A percentile compares a stretch with the other conserved stretches of the same genome.
Conservation (phyloP, 1,140 invertebrate genomes). For the Ostrea denselamellosa region DNA sequence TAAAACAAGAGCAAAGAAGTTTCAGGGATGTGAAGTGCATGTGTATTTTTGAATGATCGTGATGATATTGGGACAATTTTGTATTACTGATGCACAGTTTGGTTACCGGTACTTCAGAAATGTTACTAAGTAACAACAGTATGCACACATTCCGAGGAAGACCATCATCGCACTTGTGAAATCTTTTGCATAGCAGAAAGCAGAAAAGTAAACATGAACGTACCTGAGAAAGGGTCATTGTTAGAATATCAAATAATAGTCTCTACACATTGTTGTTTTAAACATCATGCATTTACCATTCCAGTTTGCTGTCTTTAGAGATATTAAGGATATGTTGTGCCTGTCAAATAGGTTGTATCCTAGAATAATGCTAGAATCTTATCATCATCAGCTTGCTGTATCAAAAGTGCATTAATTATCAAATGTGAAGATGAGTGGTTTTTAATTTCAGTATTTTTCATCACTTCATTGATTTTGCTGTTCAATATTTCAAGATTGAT, state of each 20-base stretch:
- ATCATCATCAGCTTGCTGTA: not conserved
- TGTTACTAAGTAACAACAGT: constrained; percentile 2
- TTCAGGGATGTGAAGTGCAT: not conserved
- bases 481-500: not conserved
- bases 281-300: not conserved
- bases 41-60: too few relatives aligned
- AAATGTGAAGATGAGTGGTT: not conserved
- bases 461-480: not conserved
- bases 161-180: not conserved
- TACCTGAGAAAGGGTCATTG: constrained; percentile 4
- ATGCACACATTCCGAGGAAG: not conserved
- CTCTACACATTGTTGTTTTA: not conserved
- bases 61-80: not conserved
- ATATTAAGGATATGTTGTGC: not conserved
- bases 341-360: not conserved
- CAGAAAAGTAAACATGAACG: not conserved
- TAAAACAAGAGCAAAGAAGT: not conserved
- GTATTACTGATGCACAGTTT: not conserved
- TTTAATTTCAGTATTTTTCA: not conserved
- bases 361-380: not conserved
- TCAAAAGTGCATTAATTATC: too few relatives aligned
- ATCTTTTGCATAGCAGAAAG: not conserved
- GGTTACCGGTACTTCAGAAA: not conserved
- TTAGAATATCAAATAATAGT: not conserved
- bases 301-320: not conserved